Evolutionary conservation across 2,113 vertebrate species (phyloP).

Genomic region (Galeopterus variegatus): DNA sequence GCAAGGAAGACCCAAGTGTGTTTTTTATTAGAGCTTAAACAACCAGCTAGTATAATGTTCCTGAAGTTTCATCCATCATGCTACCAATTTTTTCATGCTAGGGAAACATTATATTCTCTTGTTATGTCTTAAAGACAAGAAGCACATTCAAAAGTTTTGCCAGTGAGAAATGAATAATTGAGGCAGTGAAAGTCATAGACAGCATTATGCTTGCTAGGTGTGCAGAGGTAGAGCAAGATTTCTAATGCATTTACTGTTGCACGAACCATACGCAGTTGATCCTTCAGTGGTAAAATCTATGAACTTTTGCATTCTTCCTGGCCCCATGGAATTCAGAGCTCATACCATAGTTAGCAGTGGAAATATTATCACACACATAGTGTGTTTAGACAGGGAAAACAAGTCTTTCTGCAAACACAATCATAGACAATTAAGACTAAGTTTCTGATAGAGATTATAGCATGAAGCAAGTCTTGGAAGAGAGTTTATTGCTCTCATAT

Average conservation of each 20-base stretch:
- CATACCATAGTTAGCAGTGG: not conserved
- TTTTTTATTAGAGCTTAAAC: slow-evolving; percentile 86
- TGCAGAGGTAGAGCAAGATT: not conserved
- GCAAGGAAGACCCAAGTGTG: slow-evolving; percentile 78
- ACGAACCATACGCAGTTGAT: not conserved
- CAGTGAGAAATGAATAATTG: slow-evolving; percentile 79
- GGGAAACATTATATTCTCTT: slow-evolving; percentile 83
- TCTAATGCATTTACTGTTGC: not conserved
- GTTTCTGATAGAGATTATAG: slow-evolving; percentile 12
- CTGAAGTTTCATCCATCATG: slow-evolving; percentile 84
- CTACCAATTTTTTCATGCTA: slow-evolving; percentile 82
- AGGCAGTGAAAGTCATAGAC: slow-evolving; percentile 65
- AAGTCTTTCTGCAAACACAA: slow-evolving; percentile 6
- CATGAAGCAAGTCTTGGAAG: not conserved
- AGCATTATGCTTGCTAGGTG: slow-evolving; percentile 23
- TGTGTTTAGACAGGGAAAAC: not conserved
- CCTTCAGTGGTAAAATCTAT: slow-evolving; percentile 32
- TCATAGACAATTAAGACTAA: not conserved
- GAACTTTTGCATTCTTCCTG: slow-evolving; percentile 33
- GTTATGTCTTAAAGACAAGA: slow-evolving; percentile 83
- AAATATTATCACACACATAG: not conserved
- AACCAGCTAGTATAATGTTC: slow-evolving; percentile 80
- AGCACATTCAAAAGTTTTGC: slow-evolving; percentile 79
- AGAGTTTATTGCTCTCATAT: not conserved
- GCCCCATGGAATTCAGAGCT: not conserved